These are phyloP conservation scores for Emys orbicularis DNA, from an alignment of 2,797 vertebrate genomes.

Conservation along the genomic window DNA sequence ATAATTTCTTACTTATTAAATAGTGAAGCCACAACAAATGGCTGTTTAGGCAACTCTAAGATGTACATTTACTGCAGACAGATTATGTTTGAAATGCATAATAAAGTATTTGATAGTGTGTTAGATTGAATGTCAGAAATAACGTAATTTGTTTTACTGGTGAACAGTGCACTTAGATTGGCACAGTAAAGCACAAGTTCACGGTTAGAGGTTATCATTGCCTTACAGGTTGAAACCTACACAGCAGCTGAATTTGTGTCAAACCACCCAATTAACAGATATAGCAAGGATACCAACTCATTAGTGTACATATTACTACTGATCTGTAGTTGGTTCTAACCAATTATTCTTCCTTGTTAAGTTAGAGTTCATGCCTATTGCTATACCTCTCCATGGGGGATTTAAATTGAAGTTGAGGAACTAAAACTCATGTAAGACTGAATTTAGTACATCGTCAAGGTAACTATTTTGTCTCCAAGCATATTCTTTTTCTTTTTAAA, in stretches of 20 bases:
- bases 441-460: slow-evolving; percentile 44
- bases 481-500: slow-evolving; percentile 35
- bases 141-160: slow-evolving; percentile 65
- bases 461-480: slow-evolving; percentile 64
- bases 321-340: slow-evolving; percentile 19
- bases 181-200: slow-evolving; percentile 50
- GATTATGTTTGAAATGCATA: not conserved
- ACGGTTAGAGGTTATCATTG: not conserved
- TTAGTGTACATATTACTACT: not conserved
- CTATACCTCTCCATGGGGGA: slow-evolving; percentile 47
- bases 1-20: not conserved
- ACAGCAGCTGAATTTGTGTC: not conserved
- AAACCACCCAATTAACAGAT: not conserved
- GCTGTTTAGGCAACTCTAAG: not conserved
- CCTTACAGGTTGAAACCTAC: not conserved
- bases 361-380: slow-evolving; percentile 35
- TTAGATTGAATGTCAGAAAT: not conserved
- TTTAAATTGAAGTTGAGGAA: slow-evolving; percentile 74
- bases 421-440: slow-evolving; percentile 46
- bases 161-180: slow-evolving; percentile 72
- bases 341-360: slow-evolving; percentile 75
- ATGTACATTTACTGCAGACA: rapidly evolving
- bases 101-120: not conserved
- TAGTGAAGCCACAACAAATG: not conserved
- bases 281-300: not conserved